Conservation (phyloP, 2,113 vertebrate species). For the Eolophus roseicapilla region DNA sequence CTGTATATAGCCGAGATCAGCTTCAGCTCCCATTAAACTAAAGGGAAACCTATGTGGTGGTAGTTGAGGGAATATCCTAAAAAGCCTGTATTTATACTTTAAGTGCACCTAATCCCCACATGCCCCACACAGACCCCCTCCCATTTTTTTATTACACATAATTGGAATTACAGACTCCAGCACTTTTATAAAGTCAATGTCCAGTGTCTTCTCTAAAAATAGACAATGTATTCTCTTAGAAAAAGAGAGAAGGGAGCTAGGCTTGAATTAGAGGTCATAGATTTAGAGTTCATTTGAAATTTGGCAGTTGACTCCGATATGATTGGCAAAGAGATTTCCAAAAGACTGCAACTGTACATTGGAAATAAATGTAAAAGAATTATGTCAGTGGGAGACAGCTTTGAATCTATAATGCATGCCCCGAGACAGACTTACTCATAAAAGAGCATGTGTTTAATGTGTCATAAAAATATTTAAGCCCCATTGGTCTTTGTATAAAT, state of each 20-base stretch:
- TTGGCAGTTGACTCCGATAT: not conserved
- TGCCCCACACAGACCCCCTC: not conserved
- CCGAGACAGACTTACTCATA: not conserved
- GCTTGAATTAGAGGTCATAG: not conserved
- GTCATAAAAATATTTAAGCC: slow-evolving; percentile 45
- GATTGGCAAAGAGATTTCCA: slow-evolving; percentile 28
- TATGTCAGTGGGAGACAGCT: slow-evolving; percentile 3
- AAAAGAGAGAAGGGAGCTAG: not conserved
- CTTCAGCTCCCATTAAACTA: not conserved
- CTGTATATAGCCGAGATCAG: not conserved
- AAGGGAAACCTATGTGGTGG: not conserved
- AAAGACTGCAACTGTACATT: slow-evolving; percentile 31
- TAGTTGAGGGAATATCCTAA: not conserved
- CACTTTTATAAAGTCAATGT: not conserved
- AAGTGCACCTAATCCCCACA: not conserved
- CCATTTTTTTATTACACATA: not conserved
- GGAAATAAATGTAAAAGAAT: slow-evolving; percentile 43
- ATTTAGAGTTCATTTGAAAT: slow-evolving; percentile 16
- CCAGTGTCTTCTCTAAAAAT: not conserved
- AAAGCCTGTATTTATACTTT: not conserved
- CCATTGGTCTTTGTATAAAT: slow-evolving; percentile 13
- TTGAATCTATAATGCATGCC: slow-evolving; percentile 20
- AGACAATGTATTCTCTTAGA: not conserved
- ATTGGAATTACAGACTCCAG: not conserved
- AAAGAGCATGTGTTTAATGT: slow-evolving; percentile 45